A percentile compares a stretch with the other conserved stretches of the same genome.
Evolutionary conservation across 2,797 vertebrate genomes (phyloP).

Genomic region (Eleutherodactylus coqui): DNA sequence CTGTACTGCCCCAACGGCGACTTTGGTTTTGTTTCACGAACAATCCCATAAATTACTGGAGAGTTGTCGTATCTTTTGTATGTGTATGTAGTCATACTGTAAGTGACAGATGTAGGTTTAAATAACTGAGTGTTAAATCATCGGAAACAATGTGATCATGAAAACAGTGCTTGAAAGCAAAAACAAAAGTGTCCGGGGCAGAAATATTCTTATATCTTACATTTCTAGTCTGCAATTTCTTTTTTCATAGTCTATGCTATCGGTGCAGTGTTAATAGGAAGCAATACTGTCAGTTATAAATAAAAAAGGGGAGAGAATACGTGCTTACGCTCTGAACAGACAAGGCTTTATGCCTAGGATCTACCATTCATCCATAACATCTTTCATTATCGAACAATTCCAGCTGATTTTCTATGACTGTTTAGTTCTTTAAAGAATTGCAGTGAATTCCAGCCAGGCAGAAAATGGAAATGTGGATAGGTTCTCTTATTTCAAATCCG

Average conservation of each 20-base stretch:
- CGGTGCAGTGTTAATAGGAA: not conserved
- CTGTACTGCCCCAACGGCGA: too few species aligned
- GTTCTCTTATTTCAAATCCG: conserved; percentile 9
- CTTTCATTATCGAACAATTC: conserved; percentile 43
- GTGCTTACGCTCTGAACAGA: not conserved
- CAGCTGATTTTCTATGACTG: conserved; percentile 44
- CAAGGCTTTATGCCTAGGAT: conserved; percentile 9
- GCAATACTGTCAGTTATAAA: not conserved
- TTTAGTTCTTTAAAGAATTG: conserved; percentile 37
- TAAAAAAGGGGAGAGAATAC: not conserved
- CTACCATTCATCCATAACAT: conserved; percentile 20
- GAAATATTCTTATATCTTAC: not conserved
- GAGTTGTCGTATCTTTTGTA: too few species aligned
- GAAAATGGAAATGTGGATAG: conserved; percentile 24
- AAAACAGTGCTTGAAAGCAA: not conserved
- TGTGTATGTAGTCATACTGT: not conserved
- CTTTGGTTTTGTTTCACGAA: too few species aligned
- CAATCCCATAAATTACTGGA: too few species aligned
- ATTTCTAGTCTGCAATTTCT: not conserved
- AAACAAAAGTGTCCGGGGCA: not conserved
- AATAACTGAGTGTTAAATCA: not conserved
- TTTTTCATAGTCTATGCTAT: not conserved
- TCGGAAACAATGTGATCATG: not conserved
- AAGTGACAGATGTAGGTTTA: not conserved
- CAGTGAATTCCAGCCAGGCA: conserved; percentile 9